A percentile compares a stretch with the other conserved stretches of the same genome.
phyloP scores from a whole-genome alignment of 30 jellyfish, hydroid and myxozoan genomes.

The Cassiopea xamachana region DNA sequence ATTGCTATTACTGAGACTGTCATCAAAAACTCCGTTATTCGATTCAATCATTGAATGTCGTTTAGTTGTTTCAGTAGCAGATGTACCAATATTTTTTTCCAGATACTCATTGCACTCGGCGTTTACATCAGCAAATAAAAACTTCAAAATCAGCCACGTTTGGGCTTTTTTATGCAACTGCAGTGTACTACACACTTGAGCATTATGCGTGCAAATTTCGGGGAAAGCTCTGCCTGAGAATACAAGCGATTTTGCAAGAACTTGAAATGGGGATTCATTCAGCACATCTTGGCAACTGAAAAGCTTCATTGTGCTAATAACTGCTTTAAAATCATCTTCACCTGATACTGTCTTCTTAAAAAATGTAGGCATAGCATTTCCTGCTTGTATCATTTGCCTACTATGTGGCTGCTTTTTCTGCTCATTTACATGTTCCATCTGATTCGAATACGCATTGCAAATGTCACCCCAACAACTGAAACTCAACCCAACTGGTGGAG shows the following conservation, averaged over 20 bases:
- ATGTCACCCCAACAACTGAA: slow-evolving; percentile 86
- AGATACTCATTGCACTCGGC: slow-evolving; percentile 4
- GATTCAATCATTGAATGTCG: slow-evolving; percentile 55
- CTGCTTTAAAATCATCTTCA: slow-evolving; percentile 85
- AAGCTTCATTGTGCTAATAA: slow-evolving; percentile 75
- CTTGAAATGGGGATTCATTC: slow-evolving; percentile 38
- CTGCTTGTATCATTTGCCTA: slow-evolving; percentile 45
- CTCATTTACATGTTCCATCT: slow-evolving; percentile 46
- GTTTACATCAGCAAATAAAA: slow-evolving; percentile 48
- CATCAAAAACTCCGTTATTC: slow-evolving; percentile 31
- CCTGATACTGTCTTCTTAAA: slow-evolving; percentile 61
- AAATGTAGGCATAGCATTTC: slow-evolving; percentile 69
- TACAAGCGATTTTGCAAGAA: slow-evolving; percentile 36
- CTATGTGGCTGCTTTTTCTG: slow-evolving; percentile 13
- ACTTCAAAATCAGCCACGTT: slow-evolving; percentile 81
- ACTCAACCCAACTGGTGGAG: slow-evolving; percentile 97
- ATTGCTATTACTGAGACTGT: slow-evolving; percentile 27
- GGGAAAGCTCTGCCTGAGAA: slow-evolving; percentile 57
- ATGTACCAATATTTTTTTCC: slow-evolving; percentile 36
- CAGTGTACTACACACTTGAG: slow-evolving; percentile 73
- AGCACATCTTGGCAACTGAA: slow-evolving; percentile 30
- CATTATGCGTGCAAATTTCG: slow-evolving; percentile 57
- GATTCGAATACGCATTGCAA: slow-evolving; percentile 80
- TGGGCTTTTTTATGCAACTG: slow-evolving; percentile 79
- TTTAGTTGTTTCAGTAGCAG: slow-evolving; percentile 32